A percentile compares a stretch with the other conserved stretches of the same genome.
Evolutionary conservation across 2,888 invertebrate genomes (phyloP).

Genomic region (Drosophila antonietae): DNA sequence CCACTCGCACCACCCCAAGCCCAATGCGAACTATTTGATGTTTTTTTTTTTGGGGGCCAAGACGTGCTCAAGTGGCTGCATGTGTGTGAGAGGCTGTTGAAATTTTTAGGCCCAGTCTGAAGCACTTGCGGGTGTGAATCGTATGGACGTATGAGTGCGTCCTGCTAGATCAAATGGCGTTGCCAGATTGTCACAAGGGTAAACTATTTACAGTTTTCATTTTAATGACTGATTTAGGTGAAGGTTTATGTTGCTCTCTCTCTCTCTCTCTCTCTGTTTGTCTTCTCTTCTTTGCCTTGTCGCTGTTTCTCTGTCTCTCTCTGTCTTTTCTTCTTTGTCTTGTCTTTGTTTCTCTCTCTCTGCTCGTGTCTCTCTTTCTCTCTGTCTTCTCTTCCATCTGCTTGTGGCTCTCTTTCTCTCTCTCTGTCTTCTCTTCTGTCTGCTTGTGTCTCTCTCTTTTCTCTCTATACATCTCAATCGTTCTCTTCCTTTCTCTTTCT

Average conservation of each 20-base stretch:
- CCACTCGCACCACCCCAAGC: not conserved
- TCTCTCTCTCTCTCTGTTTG: not conserved
- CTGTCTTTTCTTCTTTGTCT: not conserved
- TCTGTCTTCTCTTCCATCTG: no score
- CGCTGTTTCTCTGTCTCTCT: no score
- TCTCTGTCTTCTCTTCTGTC: not conserved
- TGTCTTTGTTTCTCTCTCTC: not conserved
- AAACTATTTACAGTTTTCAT: constrained; percentile 25
- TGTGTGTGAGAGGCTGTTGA: constrained; percentile 24
- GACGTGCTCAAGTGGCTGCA: constrained; percentile 54
- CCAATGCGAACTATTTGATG: constrained; percentile 9
- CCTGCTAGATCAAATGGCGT: constrained; percentile 47
- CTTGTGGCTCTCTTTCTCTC: not conserved
- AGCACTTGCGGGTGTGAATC: not conserved
- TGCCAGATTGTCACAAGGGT: constrained; percentile 43
- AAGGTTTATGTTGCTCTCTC: not conserved
- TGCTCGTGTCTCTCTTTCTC: not conserved
- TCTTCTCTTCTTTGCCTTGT: not conserved
- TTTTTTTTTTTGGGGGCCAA: constrained; percentile 4
- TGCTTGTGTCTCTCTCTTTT: not conserved
- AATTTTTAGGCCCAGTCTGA: constrained; percentile 20
- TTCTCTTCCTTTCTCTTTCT: not conserved
- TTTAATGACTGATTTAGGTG: not conserved
- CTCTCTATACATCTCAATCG: no score
- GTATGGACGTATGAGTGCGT: not conserved